Percentiles rank a stretch among this genome's conserved stretches.
phyloP scores from a whole-genome alignment of 2,113 vertebrate genomes.

The Camelus dromedarius region DNA sequence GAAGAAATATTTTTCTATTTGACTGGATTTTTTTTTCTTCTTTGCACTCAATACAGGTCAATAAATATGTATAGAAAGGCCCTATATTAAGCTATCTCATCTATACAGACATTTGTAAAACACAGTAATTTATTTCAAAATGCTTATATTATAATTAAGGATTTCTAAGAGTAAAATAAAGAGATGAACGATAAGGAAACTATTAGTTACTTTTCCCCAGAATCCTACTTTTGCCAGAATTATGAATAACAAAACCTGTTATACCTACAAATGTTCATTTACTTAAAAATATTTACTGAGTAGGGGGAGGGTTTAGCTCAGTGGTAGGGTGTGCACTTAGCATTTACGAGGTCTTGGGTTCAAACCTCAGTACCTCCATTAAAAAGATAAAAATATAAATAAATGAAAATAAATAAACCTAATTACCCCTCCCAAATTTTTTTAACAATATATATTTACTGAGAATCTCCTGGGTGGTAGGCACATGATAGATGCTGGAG shows the following conservation, averaged over 20 bases:
- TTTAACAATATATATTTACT: not conserved
- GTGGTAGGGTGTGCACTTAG: no score
- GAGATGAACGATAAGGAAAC: not conserved
- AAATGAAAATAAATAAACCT: no score
- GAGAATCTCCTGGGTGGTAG: not conserved
- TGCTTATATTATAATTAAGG: not conserved
- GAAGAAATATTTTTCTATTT: not conserved
- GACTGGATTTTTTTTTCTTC: not conserved
- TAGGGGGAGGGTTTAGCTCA: no score
- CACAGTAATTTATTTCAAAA: not conserved
- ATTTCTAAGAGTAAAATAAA: not conserved
- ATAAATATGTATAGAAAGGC: not conserved
- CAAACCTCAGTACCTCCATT: no score
- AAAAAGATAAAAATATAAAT: no score
- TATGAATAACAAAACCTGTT: not conserved
- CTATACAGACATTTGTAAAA: not conserved
- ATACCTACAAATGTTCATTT: not conserved
- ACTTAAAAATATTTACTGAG: not conserved
- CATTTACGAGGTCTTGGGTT: no score
- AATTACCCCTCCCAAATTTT: no score
- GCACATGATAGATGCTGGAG: not conserved
- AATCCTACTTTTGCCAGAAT: slow-evolving; percentile 11
- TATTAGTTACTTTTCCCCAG: not conserved
- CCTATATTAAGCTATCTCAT: not conserved
- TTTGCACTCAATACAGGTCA: not conserved